Conservation (phyloP, 2,797 vertebrate genomes). For the Typhlichthys eigenmanni region DNA sequence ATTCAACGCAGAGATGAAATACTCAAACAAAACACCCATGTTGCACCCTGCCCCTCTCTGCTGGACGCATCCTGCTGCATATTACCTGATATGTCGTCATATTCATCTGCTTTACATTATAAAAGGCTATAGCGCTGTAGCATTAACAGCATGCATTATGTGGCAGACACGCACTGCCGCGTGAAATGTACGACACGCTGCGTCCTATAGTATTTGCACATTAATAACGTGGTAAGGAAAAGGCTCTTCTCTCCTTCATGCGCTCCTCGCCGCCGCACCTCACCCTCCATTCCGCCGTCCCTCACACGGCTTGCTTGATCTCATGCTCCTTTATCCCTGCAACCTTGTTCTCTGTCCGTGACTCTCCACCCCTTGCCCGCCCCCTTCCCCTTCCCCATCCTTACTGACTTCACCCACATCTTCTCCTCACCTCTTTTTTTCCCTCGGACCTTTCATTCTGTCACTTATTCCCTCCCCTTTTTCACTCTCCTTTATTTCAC, state of each 20-base stretch:
- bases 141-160: constrained; percentile 1
- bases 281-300: not conserved
- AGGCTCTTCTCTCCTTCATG: constrained; percentile 17
- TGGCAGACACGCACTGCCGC: constrained; percentile 3
- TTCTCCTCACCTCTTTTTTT: not conserved
- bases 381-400: not conserved
- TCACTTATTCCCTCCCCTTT: not conserved
- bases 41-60: constrained; percentile 55
- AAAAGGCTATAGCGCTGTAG: not conserved
- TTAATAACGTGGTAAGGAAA: constrained; percentile 48
- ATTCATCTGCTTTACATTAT: not conserved
- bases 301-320: constrained; percentile 19
- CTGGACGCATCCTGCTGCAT: constrained; percentile 46
- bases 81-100: constrained; percentile 71
- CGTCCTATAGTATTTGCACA: constrained; percentile 39
- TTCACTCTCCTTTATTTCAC: not conserved
- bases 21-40: constrained; percentile 46
- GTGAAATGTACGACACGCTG: not conserved
- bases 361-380: constrained; percentile 29
- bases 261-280: constrained; percentile 31
- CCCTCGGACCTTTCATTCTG: not conserved
- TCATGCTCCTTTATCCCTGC: not conserved
- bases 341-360: constrained; percentile 21
- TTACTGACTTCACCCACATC: not conserved
- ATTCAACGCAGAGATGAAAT: constrained; percentile 52